Evolutionary conservation across 92 coral and sea anemone species (phyloP).

Genomic region (Zoanthus gigantus): DNA sequence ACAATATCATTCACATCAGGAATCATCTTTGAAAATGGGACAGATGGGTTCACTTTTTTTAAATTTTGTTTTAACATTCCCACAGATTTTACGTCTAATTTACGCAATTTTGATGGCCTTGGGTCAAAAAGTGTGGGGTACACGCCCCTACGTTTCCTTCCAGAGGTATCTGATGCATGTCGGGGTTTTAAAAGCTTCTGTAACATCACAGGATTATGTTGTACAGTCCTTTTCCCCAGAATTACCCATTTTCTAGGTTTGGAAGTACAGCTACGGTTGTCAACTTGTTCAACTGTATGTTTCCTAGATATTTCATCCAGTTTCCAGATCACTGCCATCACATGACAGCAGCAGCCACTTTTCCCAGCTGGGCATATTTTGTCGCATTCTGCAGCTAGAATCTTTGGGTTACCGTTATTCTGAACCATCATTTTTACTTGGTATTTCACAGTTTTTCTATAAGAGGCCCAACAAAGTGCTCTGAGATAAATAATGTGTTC

Average conservation of each 20-base stretch:
- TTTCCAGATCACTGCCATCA: constrained; percentile 76
- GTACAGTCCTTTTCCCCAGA: constrained; percentile 73
- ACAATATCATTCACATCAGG: constrained; percentile 56
- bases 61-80: constrained; percentile 54
- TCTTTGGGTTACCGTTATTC: constrained; percentile 64
- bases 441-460: constrained; percentile 70
- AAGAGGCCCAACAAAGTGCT: constrained; percentile 77
- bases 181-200: constrained; percentile 71
- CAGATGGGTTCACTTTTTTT: constrained; percentile 44
- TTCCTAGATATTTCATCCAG: constrained; percentile 74
- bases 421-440: constrained; percentile 64
- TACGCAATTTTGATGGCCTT: constrained; percentile 65
- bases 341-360: constrained; percentile 76
- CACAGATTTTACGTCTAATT: constrained; percentile 55
- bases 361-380: constrained; percentile 73
- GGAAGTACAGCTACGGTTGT: constrained; percentile 68
- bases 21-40: constrained; percentile 68
- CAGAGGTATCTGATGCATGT: constrained; percentile 61
- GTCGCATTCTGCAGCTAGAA: constrained; percentile 65
- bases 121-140: constrained; percentile 62
- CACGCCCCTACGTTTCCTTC: constrained; percentile 69
- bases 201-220: constrained; percentile 67
- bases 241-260: constrained; percentile 85
- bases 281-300: constrained; percentile 48
- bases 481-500: constrained; percentile 60